Base-by-base conservation (phyloP, 1,140 invertebrate genomes). In the Drosophila kurseongensis region DNA sequence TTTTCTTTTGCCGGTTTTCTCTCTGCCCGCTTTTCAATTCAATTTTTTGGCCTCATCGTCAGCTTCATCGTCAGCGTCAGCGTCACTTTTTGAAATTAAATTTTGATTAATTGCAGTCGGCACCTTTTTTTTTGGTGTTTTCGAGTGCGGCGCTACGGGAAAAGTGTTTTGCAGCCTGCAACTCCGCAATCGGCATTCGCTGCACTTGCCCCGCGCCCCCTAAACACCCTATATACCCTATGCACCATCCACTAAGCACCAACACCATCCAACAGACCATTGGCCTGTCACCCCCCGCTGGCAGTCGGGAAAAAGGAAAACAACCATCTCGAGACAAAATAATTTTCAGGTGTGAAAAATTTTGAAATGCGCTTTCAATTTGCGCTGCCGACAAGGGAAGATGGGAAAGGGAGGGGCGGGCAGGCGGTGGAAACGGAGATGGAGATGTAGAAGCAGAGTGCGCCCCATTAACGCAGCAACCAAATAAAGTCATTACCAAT, bases 341-440 rank as follows among this genome's bases (percentile, higher is more conserved):
- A 88, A 89, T 89, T 89, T 88, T 88, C 83, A 88, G 84, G 84
- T 88, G 83, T 88, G 83, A 88, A 88, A 88, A 83, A 89, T 88
- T 88, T 83, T 88, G 72, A 88, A 88, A 89, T 89, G 84, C 79
- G 75, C 83, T 83, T 88, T 88, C 83, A 88, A 88, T 88, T 88
- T 88, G 83, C 84, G 79, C 83, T 88, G 82, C 69, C 40, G 63
- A 68, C 59, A 44, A 44, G 12, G 7, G 13, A 40, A 23, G 18
- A 32, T 51, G 52, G 36, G 5, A 40, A 56, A 16, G 59, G 59
- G 59, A 35, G 38, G 9, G 29, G 13, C 9, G 40, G 18, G 32
- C 27, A 4, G 23, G 23, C 1, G 23, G 23, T 23, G 23, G 23
- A 3, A 18, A 51, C 13, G 29, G 29, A 32, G 41, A 29, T 29